A percentile compares a stretch with the other conserved stretches of the same genome.
These are phyloP conservation scores for Drosophila fulvimacula DNA, from an alignment of 2,888 invertebrate species.

Conservation along the genomic window DNA sequence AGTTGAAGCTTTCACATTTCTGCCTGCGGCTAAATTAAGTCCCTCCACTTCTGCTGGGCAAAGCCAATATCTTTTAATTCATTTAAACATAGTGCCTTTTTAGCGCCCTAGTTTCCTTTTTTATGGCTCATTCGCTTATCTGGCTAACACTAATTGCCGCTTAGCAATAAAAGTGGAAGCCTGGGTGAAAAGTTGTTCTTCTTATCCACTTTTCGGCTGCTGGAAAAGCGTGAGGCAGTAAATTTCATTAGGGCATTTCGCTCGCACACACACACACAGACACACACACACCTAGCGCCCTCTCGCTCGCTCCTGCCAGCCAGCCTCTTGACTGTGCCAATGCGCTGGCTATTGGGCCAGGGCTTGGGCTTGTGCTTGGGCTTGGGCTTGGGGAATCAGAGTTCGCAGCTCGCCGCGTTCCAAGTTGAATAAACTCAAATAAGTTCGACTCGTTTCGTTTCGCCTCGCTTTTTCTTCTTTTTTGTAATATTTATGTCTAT, in stretches of 20 bases:
- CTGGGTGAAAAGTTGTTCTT: conserved; percentile 19
- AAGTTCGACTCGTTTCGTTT: conserved; percentile 21
- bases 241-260: conserved; percentile 26
- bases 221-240: conserved; percentile 12
- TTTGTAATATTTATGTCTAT: conserved; percentile 40
- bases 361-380: conserved; percentile 24
- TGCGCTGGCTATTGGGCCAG: conserved; percentile 40
- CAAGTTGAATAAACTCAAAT: conserved; percentile 70
- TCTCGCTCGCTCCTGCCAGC: conserved; percentile 9
- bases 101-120: conserved; percentile 10
- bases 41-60: neutral
- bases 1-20: neutral
- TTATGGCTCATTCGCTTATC: conserved; percentile 42
- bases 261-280: neutral
- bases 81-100: neutral
- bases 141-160: conserved; percentile 55
- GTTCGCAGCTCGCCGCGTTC: conserved; percentile 27
- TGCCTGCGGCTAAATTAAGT: neutral
- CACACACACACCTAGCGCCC: neutral
- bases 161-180: conserved; percentile 33
- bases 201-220: conserved; percentile 20
- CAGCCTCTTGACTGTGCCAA: conserved; percentile 41
- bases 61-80: conserved; percentile 9
- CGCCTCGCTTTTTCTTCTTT: conserved; percentile 1
- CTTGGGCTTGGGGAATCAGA: conserved; percentile 15